A percentile compares a stretch with the other conserved stretches of the same genome.
Evolutionary conservation across 37 sponge, comb jelly and placozoan species (phyloP).

Genomic region (Eunapius fragilis): DNA sequence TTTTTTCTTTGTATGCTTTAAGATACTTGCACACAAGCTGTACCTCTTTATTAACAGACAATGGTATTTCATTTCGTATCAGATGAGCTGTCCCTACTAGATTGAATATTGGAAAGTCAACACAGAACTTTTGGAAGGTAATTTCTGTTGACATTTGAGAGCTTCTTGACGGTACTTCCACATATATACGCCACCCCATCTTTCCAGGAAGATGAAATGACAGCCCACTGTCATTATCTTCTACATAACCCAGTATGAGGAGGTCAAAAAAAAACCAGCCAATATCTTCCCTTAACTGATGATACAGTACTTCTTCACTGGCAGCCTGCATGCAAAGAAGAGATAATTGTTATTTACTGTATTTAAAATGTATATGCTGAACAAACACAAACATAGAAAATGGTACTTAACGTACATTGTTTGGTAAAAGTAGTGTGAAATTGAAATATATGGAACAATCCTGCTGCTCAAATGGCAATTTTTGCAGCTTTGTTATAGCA

Average conservation of each 20-base stretch:
- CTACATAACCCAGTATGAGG: conserved; percentile 31
- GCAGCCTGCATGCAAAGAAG: neutral
- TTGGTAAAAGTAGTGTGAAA: conserved; percentile 39
- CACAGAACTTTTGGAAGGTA: conserved; percentile 5
- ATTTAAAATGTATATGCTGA: neutral
- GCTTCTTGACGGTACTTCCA: conserved; percentile 26
- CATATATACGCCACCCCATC: conserved; percentile 28
- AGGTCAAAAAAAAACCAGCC: conserved; percentile 45
- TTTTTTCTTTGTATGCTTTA: conserved; percentile 25
- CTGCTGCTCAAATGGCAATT: neutral
- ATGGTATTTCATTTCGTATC: conserved; percentile 9
- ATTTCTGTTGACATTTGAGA: neutral
- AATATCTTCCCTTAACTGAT: neutral
- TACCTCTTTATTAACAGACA: conserved; percentile 37
- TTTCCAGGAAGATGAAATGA: conserved; percentile 35
- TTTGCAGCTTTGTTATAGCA: conserved; percentile 26
- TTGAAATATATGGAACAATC: conserved; percentile 32
- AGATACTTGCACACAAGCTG: conserved; percentile 73
- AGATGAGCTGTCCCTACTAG: conserved; percentile 19
- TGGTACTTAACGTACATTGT: neutral
- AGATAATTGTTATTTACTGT: too few species aligned
- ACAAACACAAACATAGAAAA: conserved; percentile 4
- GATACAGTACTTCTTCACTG: conserved; percentile 1
- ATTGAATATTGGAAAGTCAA: conserved; percentile 36
- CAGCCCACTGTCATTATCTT: conserved; percentile 27